Evolutionary conservation across 30 jellyfish, hydroid and myxozoan species (phyloP).

Genomic region (Calvadosia cruxmelitensis): DNA sequence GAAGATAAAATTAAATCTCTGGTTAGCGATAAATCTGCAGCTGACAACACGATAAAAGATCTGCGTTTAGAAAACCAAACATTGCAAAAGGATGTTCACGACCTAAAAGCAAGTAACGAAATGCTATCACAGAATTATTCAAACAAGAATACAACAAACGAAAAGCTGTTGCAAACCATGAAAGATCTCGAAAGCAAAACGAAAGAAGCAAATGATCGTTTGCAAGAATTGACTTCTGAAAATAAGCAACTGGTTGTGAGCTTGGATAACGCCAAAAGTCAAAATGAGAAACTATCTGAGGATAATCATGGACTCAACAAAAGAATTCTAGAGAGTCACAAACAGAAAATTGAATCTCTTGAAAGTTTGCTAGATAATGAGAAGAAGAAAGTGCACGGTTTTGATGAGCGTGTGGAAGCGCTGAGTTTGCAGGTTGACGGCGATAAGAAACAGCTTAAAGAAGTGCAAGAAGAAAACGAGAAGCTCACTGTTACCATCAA

Average conservation of each 20-base stretch:
- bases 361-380: not conserved
- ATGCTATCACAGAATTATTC: not conserved
- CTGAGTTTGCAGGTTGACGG: conserved; percentile 6
- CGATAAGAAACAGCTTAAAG: conserved; percentile 5
- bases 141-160: too few species aligned
- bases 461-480: conserved; percentile 29
- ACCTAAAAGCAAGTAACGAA: conserved; percentile 1
- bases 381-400: conserved; percentile 3
- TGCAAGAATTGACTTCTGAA: too few species aligned
- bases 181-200: too few species aligned
- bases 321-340: not conserved
- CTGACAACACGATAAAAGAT: not conserved
- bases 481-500: conserved; percentile 27
- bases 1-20: not conserved
- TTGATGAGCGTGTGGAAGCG: conserved; percentile 1
- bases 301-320: not conserved
- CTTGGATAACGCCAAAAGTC: not conserved
- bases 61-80: too few species aligned
- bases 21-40: not conserved
- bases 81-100: not conserved
- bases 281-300: not conserved
- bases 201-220: too few species aligned
- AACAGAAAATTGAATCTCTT: not conserved
- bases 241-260: not conserved
- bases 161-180: too few species aligned